Conservation (phyloP, 2,113 vertebrate genomes). For the Protomyctophum bolini region DNA sequence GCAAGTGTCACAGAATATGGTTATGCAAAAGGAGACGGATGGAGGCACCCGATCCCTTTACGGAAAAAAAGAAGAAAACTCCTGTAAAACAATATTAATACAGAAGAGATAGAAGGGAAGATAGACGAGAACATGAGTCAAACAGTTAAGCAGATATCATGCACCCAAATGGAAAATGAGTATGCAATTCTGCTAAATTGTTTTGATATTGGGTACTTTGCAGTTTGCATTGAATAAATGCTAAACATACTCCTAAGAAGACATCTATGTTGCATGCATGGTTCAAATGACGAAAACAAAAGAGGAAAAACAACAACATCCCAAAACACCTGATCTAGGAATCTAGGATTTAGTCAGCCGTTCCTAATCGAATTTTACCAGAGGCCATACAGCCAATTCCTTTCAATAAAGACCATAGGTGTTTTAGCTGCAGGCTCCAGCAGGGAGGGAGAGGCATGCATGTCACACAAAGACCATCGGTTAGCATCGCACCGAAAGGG, state of each 20-base stretch:
- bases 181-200: background rate
- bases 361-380: constrained; percentile 75
- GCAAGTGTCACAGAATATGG: constrained; percentile 66
- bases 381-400: constrained; percentile 60
- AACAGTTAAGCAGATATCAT: constrained; percentile 53
- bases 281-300: constrained; percentile 49
- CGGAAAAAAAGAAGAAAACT: constrained; percentile 42
- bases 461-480: constrained; percentile 75
- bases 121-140: constrained; percentile 52
- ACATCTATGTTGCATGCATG: constrained; percentile 60
- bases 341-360: constrained; percentile 67
- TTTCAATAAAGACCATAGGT: constrained; percentile 74
- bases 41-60: constrained; percentile 49
- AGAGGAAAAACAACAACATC: constrained; percentile 34
- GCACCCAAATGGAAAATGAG: constrained; percentile 61
- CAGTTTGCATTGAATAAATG: too few species aligned
- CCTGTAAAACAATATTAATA: constrained; percentile 63
- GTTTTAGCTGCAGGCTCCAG: constrained; percentile 69
- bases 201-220: too few species aligned
- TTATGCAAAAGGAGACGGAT: constrained; percentile 43
- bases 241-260: constrained; percentile 4
- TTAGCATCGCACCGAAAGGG: constrained; percentile 77
- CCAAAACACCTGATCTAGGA: constrained; percentile 61
- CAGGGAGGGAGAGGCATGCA: constrained; percentile 62
- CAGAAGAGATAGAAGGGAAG: constrained; percentile 50